Conservation (phyloP, 2,797 vertebrate species). For the Alca torda region DNA sequence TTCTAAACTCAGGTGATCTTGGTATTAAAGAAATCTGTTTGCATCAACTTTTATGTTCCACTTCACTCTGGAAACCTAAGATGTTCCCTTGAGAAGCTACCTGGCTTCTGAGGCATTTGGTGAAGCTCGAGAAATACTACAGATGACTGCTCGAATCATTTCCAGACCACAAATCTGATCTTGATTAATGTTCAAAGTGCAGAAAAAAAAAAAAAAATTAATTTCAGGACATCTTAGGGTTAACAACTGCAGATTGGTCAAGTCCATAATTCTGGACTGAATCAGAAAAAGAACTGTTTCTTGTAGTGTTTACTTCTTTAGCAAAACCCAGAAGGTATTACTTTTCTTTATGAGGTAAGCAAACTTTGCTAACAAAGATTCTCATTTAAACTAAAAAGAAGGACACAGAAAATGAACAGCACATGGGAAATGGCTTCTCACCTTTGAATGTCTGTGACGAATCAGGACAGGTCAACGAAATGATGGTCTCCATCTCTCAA, state of each 20-base stretch:
- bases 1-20: slow-evolving; percentile 24
- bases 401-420: not conserved
- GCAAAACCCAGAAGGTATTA: not conserved
- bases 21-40: slow-evolving; percentile 2
- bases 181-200: not conserved
- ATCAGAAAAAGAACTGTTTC: not conserved
- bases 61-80: slow-evolving; percentile 47
- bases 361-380: not conserved
- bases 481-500: not conserved
- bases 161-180: not conserved
- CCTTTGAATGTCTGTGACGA: not conserved
- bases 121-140: not conserved
- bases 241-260: not conserved
- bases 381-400: not conserved
- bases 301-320: not conserved
- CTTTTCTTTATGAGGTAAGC: not conserved
- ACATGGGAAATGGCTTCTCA: not conserved
- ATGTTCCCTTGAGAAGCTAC: slow-evolving; percentile 16
- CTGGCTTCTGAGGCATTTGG: not conserved
- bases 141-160: not conserved
- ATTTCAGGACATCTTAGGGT: not conserved
- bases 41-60: not conserved
- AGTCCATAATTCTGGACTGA: not conserved
- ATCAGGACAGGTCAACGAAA: not conserved
- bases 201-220: not conserved